phyloP scores from a whole-genome alignment of 2,797 vertebrate species.

The Sebastiscus albofasciatus region DNA sequence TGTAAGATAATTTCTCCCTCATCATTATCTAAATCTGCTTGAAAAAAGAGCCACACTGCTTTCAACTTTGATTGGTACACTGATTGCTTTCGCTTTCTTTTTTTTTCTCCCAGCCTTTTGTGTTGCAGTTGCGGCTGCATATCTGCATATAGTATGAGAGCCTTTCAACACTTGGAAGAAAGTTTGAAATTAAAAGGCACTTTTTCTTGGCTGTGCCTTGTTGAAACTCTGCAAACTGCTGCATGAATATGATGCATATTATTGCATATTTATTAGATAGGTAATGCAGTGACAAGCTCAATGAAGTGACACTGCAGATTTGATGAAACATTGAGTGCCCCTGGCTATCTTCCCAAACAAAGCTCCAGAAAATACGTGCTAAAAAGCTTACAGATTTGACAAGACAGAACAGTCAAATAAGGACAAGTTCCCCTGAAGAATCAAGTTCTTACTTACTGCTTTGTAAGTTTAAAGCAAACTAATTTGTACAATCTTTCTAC shows the following conservation, averaged over 20 bases:
- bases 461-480: background rate
- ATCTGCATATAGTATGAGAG: background rate
- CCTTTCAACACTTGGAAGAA: background rate
- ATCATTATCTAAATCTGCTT: slow-evolving; percentile 21
- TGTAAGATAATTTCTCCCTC: slow-evolving; percentile 23
- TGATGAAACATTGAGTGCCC: slow-evolving; percentile 49
- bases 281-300: slow-evolving; percentile 49
- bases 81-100: slow-evolving; percentile 29
- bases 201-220: slow-evolving; percentile 29
- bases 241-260: slow-evolving; percentile 2
- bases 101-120: background rate
- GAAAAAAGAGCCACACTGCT: slow-evolving; percentile 10
- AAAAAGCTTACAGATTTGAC: slow-evolving; percentile 13
- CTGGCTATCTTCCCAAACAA: slow-evolving; percentile 46
- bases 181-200: slow-evolving; percentile 27
- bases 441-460: background rate
- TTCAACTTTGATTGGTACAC: slow-evolving; percentile 40
- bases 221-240: slow-evolving; percentile 40
- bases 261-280: slow-evolving; percentile 43
- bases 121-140: background rate
- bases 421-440: background rate
- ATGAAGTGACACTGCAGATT: slow-evolving; percentile 53
- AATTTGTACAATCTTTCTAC: background rate
- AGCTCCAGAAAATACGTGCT: slow-evolving; percentile 27
- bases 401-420: background rate